Evolutionary conservation across 2,113 vertebrate species (phyloP).

Genomic region (Siphamia tubifer): DNA sequence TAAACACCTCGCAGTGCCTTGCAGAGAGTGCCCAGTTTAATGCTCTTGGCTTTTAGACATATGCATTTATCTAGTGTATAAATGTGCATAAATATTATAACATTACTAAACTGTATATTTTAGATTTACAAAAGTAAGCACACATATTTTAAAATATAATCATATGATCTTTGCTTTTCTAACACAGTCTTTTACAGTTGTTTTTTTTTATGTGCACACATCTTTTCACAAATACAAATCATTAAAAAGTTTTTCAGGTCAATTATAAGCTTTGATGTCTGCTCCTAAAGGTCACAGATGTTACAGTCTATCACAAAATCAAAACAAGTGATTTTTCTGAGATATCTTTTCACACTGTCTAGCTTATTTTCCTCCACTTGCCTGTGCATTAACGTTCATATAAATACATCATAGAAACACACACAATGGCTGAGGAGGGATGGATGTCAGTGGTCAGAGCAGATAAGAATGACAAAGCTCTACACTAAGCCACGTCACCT

Average conservation of each 20-base stretch:
- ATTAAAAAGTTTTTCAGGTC: no score
- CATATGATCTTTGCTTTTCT: no score
- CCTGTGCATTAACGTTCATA: constrained; percentile 57
- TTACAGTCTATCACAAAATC: constrained; percentile 40
- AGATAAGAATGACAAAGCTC: constrained; percentile 66
- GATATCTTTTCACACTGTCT: constrained; percentile 41
- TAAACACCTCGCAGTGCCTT: not conserved
- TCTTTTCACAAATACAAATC: no score
- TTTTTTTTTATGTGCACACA: no score
- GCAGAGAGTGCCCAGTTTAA: no score
- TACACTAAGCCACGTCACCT: constrained; percentile 63
- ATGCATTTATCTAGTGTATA: no score
- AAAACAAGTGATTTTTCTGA: constrained; percentile 43
- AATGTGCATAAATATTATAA: no score
- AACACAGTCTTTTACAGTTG: no score
- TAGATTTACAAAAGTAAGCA: no score
- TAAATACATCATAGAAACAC: constrained; percentile 60
- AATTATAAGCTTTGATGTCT: not conserved
- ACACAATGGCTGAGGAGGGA: constrained; percentile 64
- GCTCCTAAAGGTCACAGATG: not conserved
- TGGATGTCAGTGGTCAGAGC: constrained; percentile 61
- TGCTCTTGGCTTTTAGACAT: no score
- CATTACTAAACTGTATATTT: no score
- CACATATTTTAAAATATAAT: no score
- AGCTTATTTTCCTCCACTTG: constrained; percentile 7